These are phyloP conservation scores for Perca fluviatilis DNA, from an alignment of 2,113 vertebrate species.

Conservation along the genomic window DNA sequence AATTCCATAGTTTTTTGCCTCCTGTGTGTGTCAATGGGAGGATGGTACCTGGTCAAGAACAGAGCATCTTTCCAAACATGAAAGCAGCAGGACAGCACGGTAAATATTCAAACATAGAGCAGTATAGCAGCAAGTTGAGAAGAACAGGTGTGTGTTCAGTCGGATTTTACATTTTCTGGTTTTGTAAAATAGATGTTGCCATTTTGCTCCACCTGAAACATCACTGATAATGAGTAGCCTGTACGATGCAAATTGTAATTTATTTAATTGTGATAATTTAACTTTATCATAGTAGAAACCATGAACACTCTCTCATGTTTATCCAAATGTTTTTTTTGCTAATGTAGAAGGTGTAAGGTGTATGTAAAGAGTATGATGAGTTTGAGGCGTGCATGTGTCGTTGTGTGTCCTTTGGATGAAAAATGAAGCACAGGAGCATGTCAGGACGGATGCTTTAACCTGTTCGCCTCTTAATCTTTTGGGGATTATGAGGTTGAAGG, in stretches of 20 bases:
- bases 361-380: not conserved
- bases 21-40: not conserved
- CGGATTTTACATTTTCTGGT: no score
- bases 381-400: not conserved
- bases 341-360: not conserved
- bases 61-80: not conserved
- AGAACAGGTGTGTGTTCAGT: not conserved
- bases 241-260: not conserved
- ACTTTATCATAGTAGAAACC: not conserved
- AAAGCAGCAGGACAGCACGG: not conserved
- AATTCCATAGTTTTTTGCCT: not conserved
- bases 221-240: no score
- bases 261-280: no score
- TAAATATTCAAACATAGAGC: not conserved
- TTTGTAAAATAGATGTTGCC: no score
- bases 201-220: no score
- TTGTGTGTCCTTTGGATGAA: not conserved
- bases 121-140: not conserved
- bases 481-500: not conserved
- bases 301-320: not conserved
- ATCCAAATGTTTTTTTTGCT: no score
- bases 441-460: not conserved
- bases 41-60: not conserved
- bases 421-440: not conserved
- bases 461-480: conserved; percentile 1